A percentile compares a stretch with the other conserved stretches of the same genome.
Conservation (phyloP, 2,797 vertebrate genomes). For the Odontamblyopus lacepedii region DNA sequence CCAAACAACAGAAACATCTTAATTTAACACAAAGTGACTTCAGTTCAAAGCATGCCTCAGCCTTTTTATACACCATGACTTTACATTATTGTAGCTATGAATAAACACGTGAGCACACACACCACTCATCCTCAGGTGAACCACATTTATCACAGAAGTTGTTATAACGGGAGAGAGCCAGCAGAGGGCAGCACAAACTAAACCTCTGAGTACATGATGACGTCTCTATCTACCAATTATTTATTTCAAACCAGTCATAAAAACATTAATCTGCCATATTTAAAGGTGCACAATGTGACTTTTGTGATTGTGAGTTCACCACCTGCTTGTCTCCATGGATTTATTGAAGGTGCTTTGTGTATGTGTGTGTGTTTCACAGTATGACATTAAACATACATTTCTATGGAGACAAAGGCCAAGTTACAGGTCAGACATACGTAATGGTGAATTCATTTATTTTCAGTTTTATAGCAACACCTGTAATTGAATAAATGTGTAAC, state of each 20-base stretch:
- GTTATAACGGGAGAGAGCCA: conserved; percentile 17
- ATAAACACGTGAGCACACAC: conserved; percentile 3
- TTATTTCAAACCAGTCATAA: background rate
- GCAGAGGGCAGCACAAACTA: conserved; percentile 57
- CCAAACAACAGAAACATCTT: conserved; percentile 30
- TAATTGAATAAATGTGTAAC: too few relatives aligned
- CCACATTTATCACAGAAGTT: background rate
- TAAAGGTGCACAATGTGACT: too few relatives aligned
- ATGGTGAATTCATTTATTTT: too few relatives aligned
- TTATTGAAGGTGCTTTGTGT: too few relatives aligned
- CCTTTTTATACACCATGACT: conserved; percentile 15
- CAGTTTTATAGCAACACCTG: too few relatives aligned
- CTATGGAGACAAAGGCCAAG: too few relatives aligned
- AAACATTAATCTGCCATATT: too few relatives aligned
- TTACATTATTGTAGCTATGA: background rate
- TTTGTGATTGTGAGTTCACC: too few relatives aligned
- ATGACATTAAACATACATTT: too few relatives aligned
- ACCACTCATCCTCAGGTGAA: conserved; percentile 13
- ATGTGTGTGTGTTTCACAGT: too few relatives aligned
- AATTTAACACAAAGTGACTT: conserved; percentile 55
- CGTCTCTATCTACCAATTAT: background rate
- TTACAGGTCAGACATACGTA: too few relatives aligned
- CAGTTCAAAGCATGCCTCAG: conserved; percentile 19
- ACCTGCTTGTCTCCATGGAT: too few relatives aligned
- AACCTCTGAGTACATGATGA: conserved; percentile 10